Conservation (phyloP, 1,140 invertebrate species). For the Bemisia tabaci region DNA sequence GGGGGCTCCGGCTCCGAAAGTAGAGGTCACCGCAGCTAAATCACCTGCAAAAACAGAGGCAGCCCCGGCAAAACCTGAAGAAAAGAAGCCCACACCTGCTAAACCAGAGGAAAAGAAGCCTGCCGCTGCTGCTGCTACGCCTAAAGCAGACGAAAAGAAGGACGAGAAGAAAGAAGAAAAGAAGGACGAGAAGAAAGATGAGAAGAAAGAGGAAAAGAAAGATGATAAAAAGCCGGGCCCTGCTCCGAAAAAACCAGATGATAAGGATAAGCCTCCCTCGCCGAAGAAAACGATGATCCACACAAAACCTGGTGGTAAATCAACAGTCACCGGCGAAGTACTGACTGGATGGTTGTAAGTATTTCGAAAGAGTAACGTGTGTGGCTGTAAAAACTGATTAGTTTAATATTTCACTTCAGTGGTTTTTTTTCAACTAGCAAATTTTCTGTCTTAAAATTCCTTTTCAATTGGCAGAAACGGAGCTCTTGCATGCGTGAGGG, state of each 20-base stretch:
- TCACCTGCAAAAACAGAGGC: conserved; percentile 11
- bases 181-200: conserved; percentile 8
- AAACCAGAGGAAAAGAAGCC: conserved; percentile 13
- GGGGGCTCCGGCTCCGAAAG: background rate
- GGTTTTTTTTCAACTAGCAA: too few species aligned
- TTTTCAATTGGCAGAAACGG: too few species aligned
- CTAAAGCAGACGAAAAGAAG: conserved; percentile 4
- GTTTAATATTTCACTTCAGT: too few species aligned
- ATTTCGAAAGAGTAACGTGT: too few species aligned
- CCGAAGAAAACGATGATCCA: conserved; percentile 23
- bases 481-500: too few species aligned
- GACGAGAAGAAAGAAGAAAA: conserved; percentile 10
- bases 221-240: background rate
- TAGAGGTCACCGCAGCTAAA: conserved; percentile 9
- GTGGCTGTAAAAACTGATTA: too few species aligned
- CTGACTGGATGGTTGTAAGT: conserved; percentile 48
- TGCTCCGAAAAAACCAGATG: background rate
- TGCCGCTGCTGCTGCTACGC: conserved; percentile 7
- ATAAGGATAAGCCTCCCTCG: conserved; percentile 8
- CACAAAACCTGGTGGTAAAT: conserved; percentile 42
- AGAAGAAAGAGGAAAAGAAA: conserved; percentile 4
- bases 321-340: conserved; percentile 48
- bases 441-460: too few species aligned
- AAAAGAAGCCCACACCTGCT: conserved; percentile 9
- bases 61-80: background rate